Conservation (phyloP, 1,140 invertebrate genomes). For the Mactra quadrangularis region DNA sequence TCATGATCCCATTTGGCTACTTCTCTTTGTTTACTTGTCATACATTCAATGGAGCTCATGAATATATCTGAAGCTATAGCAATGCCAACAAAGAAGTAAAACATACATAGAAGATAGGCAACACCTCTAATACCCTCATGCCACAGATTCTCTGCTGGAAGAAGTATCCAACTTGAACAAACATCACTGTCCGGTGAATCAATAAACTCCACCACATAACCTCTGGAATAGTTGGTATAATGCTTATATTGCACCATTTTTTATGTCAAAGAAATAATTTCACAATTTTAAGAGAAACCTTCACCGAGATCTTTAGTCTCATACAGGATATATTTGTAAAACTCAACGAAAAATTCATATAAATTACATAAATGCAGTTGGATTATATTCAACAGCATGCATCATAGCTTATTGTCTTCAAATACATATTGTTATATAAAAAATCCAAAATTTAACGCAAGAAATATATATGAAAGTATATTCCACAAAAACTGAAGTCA, state of each 20-base stretch:
- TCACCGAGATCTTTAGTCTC: too few species aligned
- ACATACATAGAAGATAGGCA: conserved; percentile 76
- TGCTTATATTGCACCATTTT: neutral
- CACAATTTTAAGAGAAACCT: too few species aligned
- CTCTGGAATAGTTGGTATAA: conserved; percentile 47
- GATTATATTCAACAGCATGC: too few species aligned
- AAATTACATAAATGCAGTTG: too few species aligned
- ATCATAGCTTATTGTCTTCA: too few species aligned
- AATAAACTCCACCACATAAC: conserved; percentile 74
- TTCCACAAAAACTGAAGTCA: too few species aligned
- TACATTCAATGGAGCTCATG: conserved; percentile 87
- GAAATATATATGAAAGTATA: too few species aligned
- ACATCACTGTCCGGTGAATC: conserved; percentile 34
- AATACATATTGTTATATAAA: too few species aligned
- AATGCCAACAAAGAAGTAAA: conserved; percentile 82
- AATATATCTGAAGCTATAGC: conserved; percentile 87
- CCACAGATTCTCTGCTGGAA: conserved; percentile 82
- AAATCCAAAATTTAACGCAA: too few species aligned
- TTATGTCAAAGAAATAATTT: too few species aligned
- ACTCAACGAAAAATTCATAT: too few species aligned
- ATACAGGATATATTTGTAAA: too few species aligned
- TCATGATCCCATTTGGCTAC: conserved; percentile 76
- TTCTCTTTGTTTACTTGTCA: conserved; percentile 78
- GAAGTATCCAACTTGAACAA: conserved; percentile 77
- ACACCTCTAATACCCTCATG: conserved; percentile 70